Evolutionary conservation across 2,888 invertebrate genomes (phyloP), one percentile per base, ranked within the genome.

Genomic region (Erebia aethiops): DNA sequence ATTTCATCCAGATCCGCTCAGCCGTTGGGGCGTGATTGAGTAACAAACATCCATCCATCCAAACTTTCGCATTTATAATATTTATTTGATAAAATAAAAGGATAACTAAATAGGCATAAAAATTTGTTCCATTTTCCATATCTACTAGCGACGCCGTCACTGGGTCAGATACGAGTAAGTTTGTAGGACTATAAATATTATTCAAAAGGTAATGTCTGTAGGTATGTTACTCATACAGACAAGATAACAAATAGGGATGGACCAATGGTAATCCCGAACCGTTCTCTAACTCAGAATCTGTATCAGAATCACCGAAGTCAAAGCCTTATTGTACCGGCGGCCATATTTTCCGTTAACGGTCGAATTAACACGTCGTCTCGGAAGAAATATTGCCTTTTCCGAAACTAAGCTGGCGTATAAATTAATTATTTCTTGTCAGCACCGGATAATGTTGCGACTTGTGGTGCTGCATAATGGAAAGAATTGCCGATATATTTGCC

Each of bases 361-460:
- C 70, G 70, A 70, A 70, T 70, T 70, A 70, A 65, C 70, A 70
- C 70, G 70, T 70, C 70, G 64, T 65, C 70, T 70, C 46, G 41
- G 58, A 51, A 70, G 64, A 70, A 58, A 70, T 70, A 70, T 70
- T 65, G 65, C 70, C 35, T 57, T 62, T 57, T 56, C 63, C 62
- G 63, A 69, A 63, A 69, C 69, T 69, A 63, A 57, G 63, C 62
- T 49, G 52, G 56, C 67, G 67, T 67, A 67, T 67, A 57, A 69
- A 69, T 69, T 69, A 69, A 69, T 69, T 69, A 69, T 64, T 63
- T 67, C 67, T 67, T 67, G 67, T 67, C 67, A 67, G 58, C 49
- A 14, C 18, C 56, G 67, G 67, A 67, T 67, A 58, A 58, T 21
- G 67, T 67, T 26, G 57, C 67, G 46, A 46, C 46, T 49, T 21